Evolutionary conservation across 2,888 invertebrate species (phyloP), one percentile per base, ranked within the genome.

Genomic region (Caenorhabditis japonica): DNA sequence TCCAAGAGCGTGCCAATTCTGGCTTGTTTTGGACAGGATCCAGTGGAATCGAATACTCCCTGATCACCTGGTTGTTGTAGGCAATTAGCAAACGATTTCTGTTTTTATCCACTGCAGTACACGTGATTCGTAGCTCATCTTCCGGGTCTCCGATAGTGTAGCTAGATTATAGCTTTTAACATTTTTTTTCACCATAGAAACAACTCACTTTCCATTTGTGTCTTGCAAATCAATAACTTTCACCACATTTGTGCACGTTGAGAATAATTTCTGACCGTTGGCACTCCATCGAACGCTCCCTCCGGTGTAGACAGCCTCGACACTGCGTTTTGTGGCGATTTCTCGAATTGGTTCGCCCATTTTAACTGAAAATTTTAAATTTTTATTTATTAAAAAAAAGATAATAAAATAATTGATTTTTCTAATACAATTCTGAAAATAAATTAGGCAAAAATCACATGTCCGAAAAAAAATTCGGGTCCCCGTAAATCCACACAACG

Each of bases 181-280:
- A 38, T 47, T 25, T 33, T 49, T 30, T 49, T 27, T 17, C 15
- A 27, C 43, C 13, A 30, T 53, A 5, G 15, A 21, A 47, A 27
- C 15, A 27, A 43, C 74, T 17, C 15, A 76, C 78, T 56, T 74
- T 2, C 62, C 34, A 34, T 69, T 55, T 23, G 69, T 68, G 25
- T 83, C 71, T 15, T 75, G 73, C 33, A 84, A 69, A 61, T 80
- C 77, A 21, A 86, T 74, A 15, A 72, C 84, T 68, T 85, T 85
- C 30, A 85, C 79, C 0, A 84, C 68, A 71, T 83, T 81, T 30
- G 79, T 73, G 56, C 85, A 85, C 13, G 84, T 81, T 15, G 84
- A 80, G 60, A 81, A 86, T 17, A 85, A 38, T 36, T 64, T 64
- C 36, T 74, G 62, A 13, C 85, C 84, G 55, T 83, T 79, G 13